These are phyloP conservation scores for Redunca redunca DNA, from an alignment of 2,113 vertebrate species.

Conservation along the genomic window DNA sequence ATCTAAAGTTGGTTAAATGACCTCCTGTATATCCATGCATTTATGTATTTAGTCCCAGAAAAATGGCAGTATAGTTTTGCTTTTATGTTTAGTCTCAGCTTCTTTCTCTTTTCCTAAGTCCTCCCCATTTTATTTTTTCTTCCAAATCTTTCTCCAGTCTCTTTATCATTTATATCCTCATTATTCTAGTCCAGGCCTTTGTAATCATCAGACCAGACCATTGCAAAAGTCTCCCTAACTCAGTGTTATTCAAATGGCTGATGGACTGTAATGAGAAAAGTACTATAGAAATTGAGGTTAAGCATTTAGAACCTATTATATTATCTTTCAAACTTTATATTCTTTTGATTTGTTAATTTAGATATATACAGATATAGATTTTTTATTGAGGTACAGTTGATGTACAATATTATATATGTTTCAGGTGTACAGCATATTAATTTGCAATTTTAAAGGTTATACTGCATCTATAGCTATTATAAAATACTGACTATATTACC, in stretches of 20 bases:
- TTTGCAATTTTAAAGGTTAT: neutral
- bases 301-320: neutral
- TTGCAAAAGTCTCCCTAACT: neutral
- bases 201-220: neutral
- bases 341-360: neutral
- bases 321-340: neutral
- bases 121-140: neutral
- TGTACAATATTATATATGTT: neutral
- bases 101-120: neutral
- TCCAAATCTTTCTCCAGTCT: neutral
- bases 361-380: neutral
- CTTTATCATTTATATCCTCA: neutral
- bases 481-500: neutral
- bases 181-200: neutral
- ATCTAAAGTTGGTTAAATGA: neutral
- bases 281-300: neutral
- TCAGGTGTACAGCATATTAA: neutral
- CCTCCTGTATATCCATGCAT: neutral
- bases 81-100: slow-evolving; percentile 33
- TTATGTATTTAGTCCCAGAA: slow-evolving; percentile 11
- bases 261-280: neutral
- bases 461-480: neutral
- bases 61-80: slow-evolving; percentile 7
- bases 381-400: neutral
- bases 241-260: neutral